Evolutionary conservation across 1,140 invertebrate species (phyloP), one percentile per base, ranked within the genome.

Genomic region (Sycophaga agraensis): DNA sequence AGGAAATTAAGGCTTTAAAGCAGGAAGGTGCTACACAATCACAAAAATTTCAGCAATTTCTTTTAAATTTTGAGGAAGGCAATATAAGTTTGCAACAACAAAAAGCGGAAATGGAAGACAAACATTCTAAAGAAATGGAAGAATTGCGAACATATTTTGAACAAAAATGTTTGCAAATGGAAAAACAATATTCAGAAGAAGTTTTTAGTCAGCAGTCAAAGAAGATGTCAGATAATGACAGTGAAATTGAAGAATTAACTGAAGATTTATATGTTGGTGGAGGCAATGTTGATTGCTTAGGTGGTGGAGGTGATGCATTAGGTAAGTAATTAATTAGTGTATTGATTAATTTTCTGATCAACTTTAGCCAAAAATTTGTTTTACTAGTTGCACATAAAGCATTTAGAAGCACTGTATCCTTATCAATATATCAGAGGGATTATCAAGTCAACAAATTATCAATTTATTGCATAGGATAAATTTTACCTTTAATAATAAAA

Each of bases 121-220:
- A 86, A 63, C 88, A 91, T 72, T 77, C 84, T 14, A 86, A 86
- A 55, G 88, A 92, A 71, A 87, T 91, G 85, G 89, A 91, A 70
- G 88, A 91, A 64, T 68, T 91, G 19, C 82, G 89, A 43, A 89
- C 84, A 1, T 92, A 91, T 68, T 92, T 91, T 69, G 89, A 91
- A 63, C 82, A 88, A 70, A 90, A 90, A 72, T 91, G 89, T 70
- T 82, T 85, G 0, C 87, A 91, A 66, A 83, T 91, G 75, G 88
- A 90, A 73, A 89, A 89, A 68, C 87, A 90, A 82, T 90, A 87
- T 70, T 87, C 87, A 0, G 87, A 89, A 63, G 87, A 89, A 64
- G 74, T 89, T 26, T 87, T 87, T 60, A 89, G 86, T 68, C 86
- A 88, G 62, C 85, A 87, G n/a, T 87, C 85, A 2, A 84, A 84